phyloP scores from a whole-genome alignment of 2,113 vertebrate genomes.

The Austrofundulus limnaeus region DNA sequence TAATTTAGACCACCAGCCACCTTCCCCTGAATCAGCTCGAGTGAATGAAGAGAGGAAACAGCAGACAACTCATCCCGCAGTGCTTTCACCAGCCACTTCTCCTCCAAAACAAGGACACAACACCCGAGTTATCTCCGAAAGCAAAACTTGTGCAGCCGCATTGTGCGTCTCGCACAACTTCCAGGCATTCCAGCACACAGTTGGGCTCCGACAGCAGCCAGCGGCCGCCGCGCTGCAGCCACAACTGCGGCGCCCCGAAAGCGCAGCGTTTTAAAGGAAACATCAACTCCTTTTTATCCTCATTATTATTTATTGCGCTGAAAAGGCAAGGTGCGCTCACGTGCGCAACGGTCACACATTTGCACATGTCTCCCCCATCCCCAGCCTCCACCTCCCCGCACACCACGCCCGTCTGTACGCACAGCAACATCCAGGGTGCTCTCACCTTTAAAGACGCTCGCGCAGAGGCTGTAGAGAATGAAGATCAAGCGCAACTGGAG shows the following conservation, averaged over 20 bases:
- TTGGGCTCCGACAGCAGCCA: slow-evolving; percentile 23
- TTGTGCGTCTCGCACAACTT: slow-evolving; percentile 59
- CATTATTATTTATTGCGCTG: background rate
- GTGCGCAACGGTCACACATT: slow-evolving; percentile 31
- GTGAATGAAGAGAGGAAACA: slow-evolving; percentile 4
- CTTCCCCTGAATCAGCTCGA: slow-evolving; percentile 22
- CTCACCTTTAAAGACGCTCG: slow-evolving; percentile 81
- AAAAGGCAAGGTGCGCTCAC: slow-evolving; percentile 27
- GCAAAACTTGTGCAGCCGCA: slow-evolving; percentile 67
- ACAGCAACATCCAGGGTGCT: slow-evolving; percentile 54
- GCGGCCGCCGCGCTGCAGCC: slow-evolving; percentile 19
- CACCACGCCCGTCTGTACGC: slow-evolving; percentile 73
- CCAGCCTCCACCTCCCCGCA: slow-evolving; percentile 35
- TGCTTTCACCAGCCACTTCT: slow-evolving; percentile 9
- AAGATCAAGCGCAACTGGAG: slow-evolving; percentile 78
- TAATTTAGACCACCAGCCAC: too few species aligned
- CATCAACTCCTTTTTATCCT: slow-evolving; percentile 4
- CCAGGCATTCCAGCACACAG: slow-evolving; percentile 62
- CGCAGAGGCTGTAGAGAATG: slow-evolving; percentile 79
- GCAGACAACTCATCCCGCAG: slow-evolving; percentile 18
- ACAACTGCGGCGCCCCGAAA: slow-evolving; percentile 38
- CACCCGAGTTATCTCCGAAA: slow-evolving; percentile 47
- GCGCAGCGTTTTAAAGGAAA: background rate
- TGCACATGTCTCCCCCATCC: slow-evolving; percentile 34
- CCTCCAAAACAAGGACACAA: slow-evolving; percentile 1